Conservation (phyloP, 1,140 invertebrate species). For the Dendrolimus kikuchii region DNA sequence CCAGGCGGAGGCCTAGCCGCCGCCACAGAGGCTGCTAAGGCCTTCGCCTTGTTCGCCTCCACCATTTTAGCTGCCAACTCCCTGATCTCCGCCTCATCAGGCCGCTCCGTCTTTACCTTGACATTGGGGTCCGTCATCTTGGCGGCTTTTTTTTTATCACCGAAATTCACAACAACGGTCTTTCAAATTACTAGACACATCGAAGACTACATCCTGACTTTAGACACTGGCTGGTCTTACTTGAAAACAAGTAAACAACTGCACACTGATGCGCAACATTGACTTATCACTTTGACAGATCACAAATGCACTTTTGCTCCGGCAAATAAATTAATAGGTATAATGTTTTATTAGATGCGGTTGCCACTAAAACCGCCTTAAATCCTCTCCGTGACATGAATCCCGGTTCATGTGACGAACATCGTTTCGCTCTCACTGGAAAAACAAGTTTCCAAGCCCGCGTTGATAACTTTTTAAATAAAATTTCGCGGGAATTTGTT, state of each 20-base stretch:
- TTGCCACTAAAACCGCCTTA: no score
- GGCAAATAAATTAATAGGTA: no score
- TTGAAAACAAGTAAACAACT: constrained; percentile 44
- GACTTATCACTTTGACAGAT: constrained; percentile 53
- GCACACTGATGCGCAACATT: constrained; percentile 28
- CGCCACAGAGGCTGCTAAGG: constrained; percentile 65
- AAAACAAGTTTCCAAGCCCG: constrained; percentile 40
- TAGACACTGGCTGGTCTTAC: constrained; percentile 22
- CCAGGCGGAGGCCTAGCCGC: constrained; percentile 47
- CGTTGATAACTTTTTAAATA: constrained; percentile 29
- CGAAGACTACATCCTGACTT: constrained; percentile 44
- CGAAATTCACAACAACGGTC: not conserved
- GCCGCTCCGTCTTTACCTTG: constrained; percentile 85
- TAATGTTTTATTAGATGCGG: no score
- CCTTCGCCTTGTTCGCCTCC: constrained; percentile 86
- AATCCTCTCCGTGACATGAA: no score
- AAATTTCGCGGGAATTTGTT: constrained; percentile 26
- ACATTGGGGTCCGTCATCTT: constrained; percentile 54
- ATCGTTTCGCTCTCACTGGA: constrained; percentile 16
- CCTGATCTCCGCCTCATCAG: constrained; percentile 89
- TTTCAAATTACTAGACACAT: not conserved
- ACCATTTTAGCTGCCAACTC: constrained; percentile 89
- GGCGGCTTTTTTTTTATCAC: constrained; percentile 3
- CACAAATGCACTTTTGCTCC: constrained; percentile 14
- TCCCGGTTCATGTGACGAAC: constrained; percentile 10